A percentile compares a stretch with the other conserved stretches of the same genome.
Evolutionary conservation across 2,113 vertebrate genomes (phyloP).

Genomic region (Plestiodon gilberti): DNA sequence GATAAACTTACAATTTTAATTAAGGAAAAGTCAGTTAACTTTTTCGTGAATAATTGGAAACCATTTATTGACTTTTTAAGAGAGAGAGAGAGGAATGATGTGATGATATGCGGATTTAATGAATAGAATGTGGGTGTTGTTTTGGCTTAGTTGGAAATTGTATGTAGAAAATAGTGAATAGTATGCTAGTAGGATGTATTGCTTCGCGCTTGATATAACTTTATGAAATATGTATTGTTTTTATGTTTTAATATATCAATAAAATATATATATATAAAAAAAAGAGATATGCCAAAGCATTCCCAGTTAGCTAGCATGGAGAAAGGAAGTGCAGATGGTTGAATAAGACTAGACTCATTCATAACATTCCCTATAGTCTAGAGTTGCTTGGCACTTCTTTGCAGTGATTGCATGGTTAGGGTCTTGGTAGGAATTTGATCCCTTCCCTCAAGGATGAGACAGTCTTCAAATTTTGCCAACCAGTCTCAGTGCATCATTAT

Average conservation of each 20-base stretch:
- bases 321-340: not conserved
- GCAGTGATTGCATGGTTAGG: not conserved
- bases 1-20: too few relatives aligned
- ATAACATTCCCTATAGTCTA: not conserved
- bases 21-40: too few relatives aligned
- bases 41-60: too few relatives aligned
- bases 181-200: too few relatives aligned
- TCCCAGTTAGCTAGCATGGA: not conserved
- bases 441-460: not conserved
- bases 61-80: not conserved
- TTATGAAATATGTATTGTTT: too few relatives aligned
- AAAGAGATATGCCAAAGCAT: not conserved
- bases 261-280: too few relatives aligned
- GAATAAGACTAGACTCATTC: not conserved
- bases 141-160: too few relatives aligned
- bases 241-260: too few relatives aligned
- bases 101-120: too few relatives aligned
- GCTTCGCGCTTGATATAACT: too few relatives aligned
- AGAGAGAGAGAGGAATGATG: not conserved
- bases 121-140: too few relatives aligned
- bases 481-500: not conserved
- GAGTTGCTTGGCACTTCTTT: not conserved
- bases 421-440: not conserved
- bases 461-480: not conserved
- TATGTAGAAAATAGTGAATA: too few relatives aligned